Evolutionary conservation across 2,888 invertebrate species (phyloP), one percentile per base, ranked within the genome.

Genomic region (Xanthorhoe spadicearia): DNA sequence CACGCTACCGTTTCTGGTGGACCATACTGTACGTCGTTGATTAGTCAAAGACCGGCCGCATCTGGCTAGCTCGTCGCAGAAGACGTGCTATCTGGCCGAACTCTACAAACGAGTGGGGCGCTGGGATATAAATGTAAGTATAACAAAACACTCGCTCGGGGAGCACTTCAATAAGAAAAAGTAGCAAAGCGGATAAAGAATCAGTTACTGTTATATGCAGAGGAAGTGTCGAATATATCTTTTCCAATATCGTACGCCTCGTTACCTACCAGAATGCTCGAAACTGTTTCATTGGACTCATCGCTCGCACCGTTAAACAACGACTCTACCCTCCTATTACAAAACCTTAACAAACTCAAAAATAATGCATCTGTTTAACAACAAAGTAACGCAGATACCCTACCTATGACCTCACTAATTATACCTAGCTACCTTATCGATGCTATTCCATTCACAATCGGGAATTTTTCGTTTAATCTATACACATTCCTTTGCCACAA

Each of bases 371-470:
- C 77, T 79, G 81, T 80, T 75, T 65, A 80, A 81, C 82, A 87
- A 86, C 83, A 79, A 83, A 84, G 78, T 81, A 84, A 82, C 79
- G 79, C 85, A 78, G 78, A 80, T 80, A 81, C 77, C 82, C 80
- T 84, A 32, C 3, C 32, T 32, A 87, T 83, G 81, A 81, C 81
- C 81, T 80, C 83, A 83, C 87, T 89, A 85, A 86, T 85, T 83
- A 85, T 76, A 75, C 86, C 88, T 89, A 90, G 82, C 88, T 90
- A 89, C 81, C 83, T 86, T 86, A 89, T 77, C 80, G 83, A 83
- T 80, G 80, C 83, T 80, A 81, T 80, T 79, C 82, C 79, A 76
- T 46, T 48, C 75, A 65, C 75, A 63, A 72, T 74, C 74, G 77
- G 83, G 69, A 70, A 65, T 48, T 46, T 43, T 77, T 77, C 74